Evolutionary conservation across 2,888 invertebrate species (phyloP), one percentile per base, ranked within the genome.

Genomic region (Athetis lepigone): DNA sequence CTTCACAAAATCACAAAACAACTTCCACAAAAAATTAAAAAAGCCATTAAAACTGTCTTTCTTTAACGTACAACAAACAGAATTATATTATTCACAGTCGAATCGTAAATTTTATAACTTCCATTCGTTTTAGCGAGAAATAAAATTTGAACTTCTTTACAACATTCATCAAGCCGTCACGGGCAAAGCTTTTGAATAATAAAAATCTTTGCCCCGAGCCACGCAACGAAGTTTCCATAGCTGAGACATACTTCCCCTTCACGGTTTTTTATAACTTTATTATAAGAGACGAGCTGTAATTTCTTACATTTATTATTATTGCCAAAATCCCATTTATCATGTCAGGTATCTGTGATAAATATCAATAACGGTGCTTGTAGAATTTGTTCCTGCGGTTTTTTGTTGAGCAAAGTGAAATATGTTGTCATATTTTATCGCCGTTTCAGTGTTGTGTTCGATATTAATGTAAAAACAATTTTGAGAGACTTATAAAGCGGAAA

Each of bases 121-220:
- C 84, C 87, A 85, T 88, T 88, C 87, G 85, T 83, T 89, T 87
- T 82, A 80, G 84, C 82, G 84, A 77, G 86, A 87, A 90, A 91
- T 90, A 90, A 92, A 92, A 90, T 90, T 87, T 89, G 87, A 90
- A 92, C 86, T 92, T 90, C 90, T 87, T 89, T 90, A 87, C 85
- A 90, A 88, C 93, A 92, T 93, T 92, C 91, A 92, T 93, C 93
- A 92, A 87, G 88, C 87, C 90, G 92, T 92, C 92, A 89, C 76
- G 87, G 84, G 87, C 90, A 90, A 88, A 87, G 87, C 90, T 89
- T 92, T 90, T 93, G 92, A 93, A 92, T 93, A 92, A 92, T 92
- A 90, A 92, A 91, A 91, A 87, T 85, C 81, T 83, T 86, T 79
- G 79, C 81, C 74, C 59, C 57, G 68, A 72, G 73, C 71, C 68